Base-by-base conservation (phyloP, 2,888 invertebrate species). In the Folsomia candida region DNA sequence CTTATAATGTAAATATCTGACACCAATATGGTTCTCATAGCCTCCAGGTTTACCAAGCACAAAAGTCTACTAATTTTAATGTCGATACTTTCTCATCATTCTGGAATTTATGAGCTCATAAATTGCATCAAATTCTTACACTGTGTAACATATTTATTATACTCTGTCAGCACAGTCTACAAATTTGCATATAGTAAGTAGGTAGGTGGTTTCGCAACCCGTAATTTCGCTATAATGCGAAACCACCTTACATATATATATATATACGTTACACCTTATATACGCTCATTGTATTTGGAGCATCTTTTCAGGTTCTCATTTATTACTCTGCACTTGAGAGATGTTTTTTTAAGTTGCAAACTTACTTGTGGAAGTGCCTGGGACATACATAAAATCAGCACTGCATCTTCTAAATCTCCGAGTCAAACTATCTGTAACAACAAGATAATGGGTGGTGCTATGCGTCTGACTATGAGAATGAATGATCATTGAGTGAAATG, bases 51-150 rank as follows among this genome's bases (percentile, higher is more conserved):
- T n/a, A n/a, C n/a, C n/a, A n/a, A n/a, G n/a, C n/a, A n/a, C n/a
- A n/a, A n/a, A n/a, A n/a, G n/a, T n/a, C n/a, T 20, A 54, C 54
- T 54, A 54, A 54, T 54, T 54, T 54, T 54, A 54, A 54, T 54
- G 54, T 22, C n/a, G 54, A 22, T 54, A 54, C 54, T 54, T 54
- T 22, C 54, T 47, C 47, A 11, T 47, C 47, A 47, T 47, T 47
- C 47, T 47, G 47, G 9, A 9, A 47, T 18, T 11, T 11, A 47
- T 47, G 9, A 47, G 47, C 47, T 9, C 18, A 47, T 47, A 11
- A 47, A 11, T 11, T 18, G 9, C 47, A 9, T 11, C 47, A 47
- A 47, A 11, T 47, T 18, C 47, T 11, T 18, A 47, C 47, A 47
- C 9, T 47, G 9, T 47, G 9, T 18, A 47, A 47, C 9, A 47